These are phyloP conservation scores for Peromyscus maniculatus DNA, from an alignment of 2,113 vertebrate species.

Conservation along the genomic window DNA sequence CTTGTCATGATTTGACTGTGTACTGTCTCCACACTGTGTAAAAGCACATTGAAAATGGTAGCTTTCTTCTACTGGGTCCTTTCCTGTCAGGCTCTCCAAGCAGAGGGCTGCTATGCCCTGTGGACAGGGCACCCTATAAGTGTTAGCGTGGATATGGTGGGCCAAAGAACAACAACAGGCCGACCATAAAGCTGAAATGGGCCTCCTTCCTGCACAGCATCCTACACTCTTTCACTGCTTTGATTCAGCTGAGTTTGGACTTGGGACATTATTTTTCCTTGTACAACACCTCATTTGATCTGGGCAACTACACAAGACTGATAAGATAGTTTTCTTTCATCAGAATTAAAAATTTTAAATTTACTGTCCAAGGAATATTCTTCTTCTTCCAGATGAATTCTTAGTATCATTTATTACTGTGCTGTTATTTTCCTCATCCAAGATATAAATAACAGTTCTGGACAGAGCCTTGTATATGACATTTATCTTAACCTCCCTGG, in stretches of 20 bases:
- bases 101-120: background rate
- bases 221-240: background rate
- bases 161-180: background rate
- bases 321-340: conserved; percentile 46
- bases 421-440: conserved; percentile 11
- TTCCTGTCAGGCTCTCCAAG: background rate
- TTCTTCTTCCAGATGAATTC: conserved; percentile 44
- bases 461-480: background rate
- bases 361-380: conserved; percentile 39
- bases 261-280: conserved; percentile 17
- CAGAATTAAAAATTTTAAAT: conserved; percentile 12
- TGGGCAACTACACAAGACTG: background rate
- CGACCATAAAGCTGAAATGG: conserved; percentile 15
- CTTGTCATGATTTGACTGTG: background rate
- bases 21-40: background rate
- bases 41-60: background rate
- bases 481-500: conserved; percentile 47
- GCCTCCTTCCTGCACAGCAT: background rate
- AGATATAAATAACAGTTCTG: conserved; percentile 65
- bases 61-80: background rate
- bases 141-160: background rate
- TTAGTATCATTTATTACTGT: conserved; percentile 45
- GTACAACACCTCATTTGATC: conserved; percentile 22
- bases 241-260: background rate
- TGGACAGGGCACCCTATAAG: background rate